A percentile compares a stretch with the other conserved stretches of the same genome.
Conservation (phyloP, 1,140 invertebrate genomes). For the Aphaenogaster ashmeadi region DNA sequence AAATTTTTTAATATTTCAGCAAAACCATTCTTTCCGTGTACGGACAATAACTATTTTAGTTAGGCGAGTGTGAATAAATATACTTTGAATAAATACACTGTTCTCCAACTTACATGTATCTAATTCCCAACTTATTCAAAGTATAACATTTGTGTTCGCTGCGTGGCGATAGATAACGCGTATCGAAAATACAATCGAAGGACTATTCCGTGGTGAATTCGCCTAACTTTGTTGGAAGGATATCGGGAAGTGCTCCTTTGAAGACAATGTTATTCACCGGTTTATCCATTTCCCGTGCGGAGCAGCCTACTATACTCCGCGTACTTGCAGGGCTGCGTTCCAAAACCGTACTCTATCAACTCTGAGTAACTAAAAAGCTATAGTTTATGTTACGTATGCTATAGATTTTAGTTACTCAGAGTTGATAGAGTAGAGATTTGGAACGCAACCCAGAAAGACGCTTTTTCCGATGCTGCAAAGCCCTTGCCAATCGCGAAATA, state of each 20-base stretch:
- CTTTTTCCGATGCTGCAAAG: neutral
- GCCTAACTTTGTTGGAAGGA: neutral
- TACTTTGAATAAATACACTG: neutral
- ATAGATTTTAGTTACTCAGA: too few relatives aligned
- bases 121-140: neutral
- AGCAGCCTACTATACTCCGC: neutral
- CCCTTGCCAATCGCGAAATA: conserved; percentile 10
- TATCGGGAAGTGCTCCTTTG: conserved; percentile 35
- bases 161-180: neutral
- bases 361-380: too few relatives aligned
- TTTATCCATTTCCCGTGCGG: conserved; percentile 17
- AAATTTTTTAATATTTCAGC: too few relatives aligned
- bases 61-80: neutral
- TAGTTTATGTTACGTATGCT: too few relatives aligned
- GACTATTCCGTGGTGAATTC: neutral
- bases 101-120: neutral
- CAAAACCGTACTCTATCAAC: too few relatives aligned
- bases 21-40: too few relatives aligned
- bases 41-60: neutral
- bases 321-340: neutral
- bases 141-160: conserved; percentile 21
- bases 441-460: too few relatives aligned
- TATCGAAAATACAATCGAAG: neutral
- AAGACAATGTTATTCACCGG: conserved; percentile 25
- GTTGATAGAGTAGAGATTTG: too few relatives aligned